Evolutionary conservation across 2,797 vertebrate genomes (phyloP), one percentile per base, ranked within the genome.

Genomic region (Rhabdomys pumilio): DNA sequence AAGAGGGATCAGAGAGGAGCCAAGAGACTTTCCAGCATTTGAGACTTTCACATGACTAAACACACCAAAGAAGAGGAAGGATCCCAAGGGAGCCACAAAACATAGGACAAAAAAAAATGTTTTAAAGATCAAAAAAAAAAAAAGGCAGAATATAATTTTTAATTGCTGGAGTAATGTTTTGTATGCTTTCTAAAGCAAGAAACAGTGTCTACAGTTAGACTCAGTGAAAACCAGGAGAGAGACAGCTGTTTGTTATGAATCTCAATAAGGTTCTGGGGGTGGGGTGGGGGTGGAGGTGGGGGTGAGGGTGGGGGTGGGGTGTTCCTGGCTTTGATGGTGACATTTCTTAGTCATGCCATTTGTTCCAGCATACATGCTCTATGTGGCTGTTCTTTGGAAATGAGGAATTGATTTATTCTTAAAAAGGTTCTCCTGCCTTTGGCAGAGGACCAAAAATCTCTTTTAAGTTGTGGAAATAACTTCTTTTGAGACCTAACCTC

Each of bases 321-420:
- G 80, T 50, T 6, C 83, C 93, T 93, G 93, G 96, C 97, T 98
- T 97, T 94, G 90, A 96, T 82, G 93, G 95, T 95, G 97, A 97
- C 96, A 96, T 98, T 97, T 93, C 92, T 97, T 80, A 69, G 89
- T 95, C 10, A 12, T 89, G 93, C 89, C 96, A 89, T 97, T 97
- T 95, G 91, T 96, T 84, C 91, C 84, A 55, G 89, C 15, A 34
- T 90, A 72, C 91, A 88, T 82, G 91, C 26, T 81, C 63, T 96
- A 84, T 79, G 69, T 94, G 96, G 92, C 73, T 92, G 91, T 91
- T 97, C 95, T 95, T 90, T 86, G 83, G 77, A 97, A 97, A 97
- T 94, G 96, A 97, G 95, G 96, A 97, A 97, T 93, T 97, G 90
- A 96, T 98, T 97, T 97, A 89, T 96, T 97, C 97, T 97, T 96